phyloP scores from a whole-genome alignment of 2,113 vertebrate species.

The Cyphomyrus plagiostoma region DNA sequence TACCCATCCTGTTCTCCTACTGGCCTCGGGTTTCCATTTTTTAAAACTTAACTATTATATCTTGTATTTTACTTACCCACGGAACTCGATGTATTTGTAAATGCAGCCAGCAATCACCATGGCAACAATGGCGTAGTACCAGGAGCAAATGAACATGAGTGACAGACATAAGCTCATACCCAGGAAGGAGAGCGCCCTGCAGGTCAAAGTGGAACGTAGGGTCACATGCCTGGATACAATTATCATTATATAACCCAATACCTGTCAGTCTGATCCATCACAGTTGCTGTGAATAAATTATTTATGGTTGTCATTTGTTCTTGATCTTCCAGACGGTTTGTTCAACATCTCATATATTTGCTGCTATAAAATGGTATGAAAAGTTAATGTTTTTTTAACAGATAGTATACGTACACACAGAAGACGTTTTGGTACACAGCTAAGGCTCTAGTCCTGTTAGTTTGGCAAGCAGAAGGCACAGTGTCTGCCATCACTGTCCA shows the following conservation, averaged over 20 bases:
- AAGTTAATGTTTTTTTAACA: not conserved
- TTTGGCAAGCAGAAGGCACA: no score
- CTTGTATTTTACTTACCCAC: conserved; percentile 69
- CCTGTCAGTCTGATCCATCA: not conserved
- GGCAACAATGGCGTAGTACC: conserved; percentile 93
- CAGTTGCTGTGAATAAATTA: not conserved
- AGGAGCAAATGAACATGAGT: conserved; percentile 98
- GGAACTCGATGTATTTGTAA: conserved; percentile 98
- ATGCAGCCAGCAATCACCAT: conserved; percentile 96
- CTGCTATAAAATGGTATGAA: not conserved
- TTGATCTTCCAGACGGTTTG: not conserved
- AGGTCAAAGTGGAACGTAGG: conserved; percentile 30
- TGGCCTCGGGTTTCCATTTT: not conserved
- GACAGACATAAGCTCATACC: conserved; percentile 96
- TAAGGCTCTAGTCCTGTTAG: not conserved
- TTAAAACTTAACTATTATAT: not conserved
- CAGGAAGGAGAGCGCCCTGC: conserved; percentile 93
- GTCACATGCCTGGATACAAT: conserved; percentile 17
- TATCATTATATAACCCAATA: not conserved
- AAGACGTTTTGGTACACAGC: not conserved
- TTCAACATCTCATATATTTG: not conserved
- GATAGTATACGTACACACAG: not conserved
- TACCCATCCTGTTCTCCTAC: not conserved
- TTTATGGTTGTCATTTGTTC: not conserved
- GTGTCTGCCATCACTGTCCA: not conserved